phyloP scores from a whole-genome alignment of 1,140 invertebrate species.

The Prorops nasuta region DNA sequence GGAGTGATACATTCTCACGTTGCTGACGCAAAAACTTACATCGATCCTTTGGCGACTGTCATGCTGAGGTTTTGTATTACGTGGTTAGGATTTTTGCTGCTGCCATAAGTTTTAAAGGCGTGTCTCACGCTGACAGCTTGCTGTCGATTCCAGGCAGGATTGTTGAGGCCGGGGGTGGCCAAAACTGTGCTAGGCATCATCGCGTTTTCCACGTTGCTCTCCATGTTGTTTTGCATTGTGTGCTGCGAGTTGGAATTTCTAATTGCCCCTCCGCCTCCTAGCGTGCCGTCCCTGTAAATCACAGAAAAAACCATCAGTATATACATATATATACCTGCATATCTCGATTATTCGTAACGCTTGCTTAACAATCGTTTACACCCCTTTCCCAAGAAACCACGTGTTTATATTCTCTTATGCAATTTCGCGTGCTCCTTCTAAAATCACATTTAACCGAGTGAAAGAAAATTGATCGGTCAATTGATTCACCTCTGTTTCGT shows the following conservation, averaged over 20 bases:
- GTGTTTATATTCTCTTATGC: too few relatives aligned
- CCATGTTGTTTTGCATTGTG: conserved; percentile 33
- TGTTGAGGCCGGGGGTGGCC: conserved; percentile 47
- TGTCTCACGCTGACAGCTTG: conserved; percentile 80
- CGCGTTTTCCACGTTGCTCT: conserved; percentile 30
- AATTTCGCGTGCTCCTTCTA: too few relatives aligned
- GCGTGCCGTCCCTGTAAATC: conserved; percentile 31
- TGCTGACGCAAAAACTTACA: too few relatives aligned
- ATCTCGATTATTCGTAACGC: too few relatives aligned
- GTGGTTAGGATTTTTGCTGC: conserved; percentile 76
- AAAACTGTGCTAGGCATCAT: conserved; percentile 32
- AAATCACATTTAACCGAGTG: too few relatives aligned
- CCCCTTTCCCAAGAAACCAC: too few relatives aligned
- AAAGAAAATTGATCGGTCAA: too few relatives aligned
- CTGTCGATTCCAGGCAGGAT: conserved; percentile 62
- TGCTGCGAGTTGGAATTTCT: conserved; percentile 21
- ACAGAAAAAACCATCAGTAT: conserved; percentile 3
- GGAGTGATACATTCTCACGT: too few relatives aligned
- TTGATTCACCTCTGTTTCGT: too few relatives aligned
- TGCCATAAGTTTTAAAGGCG: conserved; percentile 85
- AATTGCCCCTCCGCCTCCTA: conserved; percentile 21
- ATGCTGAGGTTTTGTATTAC: conserved; percentile 85
- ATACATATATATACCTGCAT: background rate
- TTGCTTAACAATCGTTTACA: too few relatives aligned
- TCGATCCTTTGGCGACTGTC: conserved; percentile 87